Conservation (phyloP, 2,797 vertebrate genomes). For the Pagetopsis macropterus region DNA sequence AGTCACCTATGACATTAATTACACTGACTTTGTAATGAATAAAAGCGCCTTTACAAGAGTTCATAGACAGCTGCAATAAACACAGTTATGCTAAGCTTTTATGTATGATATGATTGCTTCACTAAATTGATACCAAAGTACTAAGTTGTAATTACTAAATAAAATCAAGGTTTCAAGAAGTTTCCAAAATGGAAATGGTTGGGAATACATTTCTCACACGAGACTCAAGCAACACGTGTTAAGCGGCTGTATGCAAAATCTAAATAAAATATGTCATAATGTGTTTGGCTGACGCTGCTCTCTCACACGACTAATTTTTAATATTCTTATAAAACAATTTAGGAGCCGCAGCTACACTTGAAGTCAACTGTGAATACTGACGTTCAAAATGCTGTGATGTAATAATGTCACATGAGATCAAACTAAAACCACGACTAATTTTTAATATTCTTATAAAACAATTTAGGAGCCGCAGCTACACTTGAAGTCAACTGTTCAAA, state of each 20-base stretch:
- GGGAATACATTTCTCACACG: not conserved
- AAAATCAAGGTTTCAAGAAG: not conserved
- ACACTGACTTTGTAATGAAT: not conserved
- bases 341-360: conserved; percentile 37
- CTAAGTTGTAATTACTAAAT: not conserved
- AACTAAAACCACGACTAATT: conserved; percentile 42
- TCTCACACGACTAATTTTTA: conserved; percentile 48
- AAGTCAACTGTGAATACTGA: no score
- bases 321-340: conserved; percentile 68
- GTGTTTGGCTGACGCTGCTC: conserved; percentile 35
- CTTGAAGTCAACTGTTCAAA: conserved; percentile 32
- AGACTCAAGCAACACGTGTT: conserved; percentile 2
- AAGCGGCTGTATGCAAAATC: conserved; percentile 15
- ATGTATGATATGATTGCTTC: not conserved
- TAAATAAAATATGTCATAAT: conserved; percentile 24
- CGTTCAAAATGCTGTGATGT: conserved; percentile 34
- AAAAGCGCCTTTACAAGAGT: not conserved
- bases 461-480: conserved; percentile 46
- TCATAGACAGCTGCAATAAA: not conserved
- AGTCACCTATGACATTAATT: not conserved
- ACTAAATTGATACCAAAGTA: not conserved
- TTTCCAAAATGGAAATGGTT: not conserved
- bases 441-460: conserved; percentile 67
- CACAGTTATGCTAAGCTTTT: not conserved
- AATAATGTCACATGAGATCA: no score